These are phyloP conservation scores for Psylliodes chrysocephalus DNA, from an alignment of 2,888 invertebrate genomes.

Conservation along the genomic window DNA sequence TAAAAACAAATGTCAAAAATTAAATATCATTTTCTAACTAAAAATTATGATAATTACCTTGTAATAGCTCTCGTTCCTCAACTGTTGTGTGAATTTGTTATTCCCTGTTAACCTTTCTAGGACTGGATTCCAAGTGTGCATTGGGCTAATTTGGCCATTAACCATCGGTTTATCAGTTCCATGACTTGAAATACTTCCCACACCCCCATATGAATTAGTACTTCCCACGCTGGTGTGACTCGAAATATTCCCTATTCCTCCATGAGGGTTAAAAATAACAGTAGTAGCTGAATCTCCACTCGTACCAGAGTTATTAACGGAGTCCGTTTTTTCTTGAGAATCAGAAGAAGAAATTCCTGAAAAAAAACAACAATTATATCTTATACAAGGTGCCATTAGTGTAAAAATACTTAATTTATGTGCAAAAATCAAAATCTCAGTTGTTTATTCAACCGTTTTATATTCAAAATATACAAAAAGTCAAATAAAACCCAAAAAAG, in stretches of 20 bases:
- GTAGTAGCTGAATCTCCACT: constrained; percentile 67
- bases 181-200: neutral
- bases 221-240: neutral
- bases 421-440: no score
- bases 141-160: constrained; percentile 62
- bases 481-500: no score
- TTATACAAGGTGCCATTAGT: no score
- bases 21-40: no score
- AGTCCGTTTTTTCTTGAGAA: constrained; percentile 50
- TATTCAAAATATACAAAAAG: no score
- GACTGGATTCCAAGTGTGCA: constrained; percentile 86
- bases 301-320: constrained; percentile 64
- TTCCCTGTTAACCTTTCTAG: constrained; percentile 85
- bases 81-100: constrained; percentile 57
- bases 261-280: constrained; percentile 65
- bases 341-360: constrained; percentile 52
- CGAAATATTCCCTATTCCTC: constrained; percentile 30
- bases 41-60: constrained; percentile 69
- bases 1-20: constrained; percentile 45
- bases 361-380: neutral
- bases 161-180: constrained; percentile 13
- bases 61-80: constrained; percentile 93
- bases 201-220: neutral
- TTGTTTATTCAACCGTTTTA: no score
- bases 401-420: no score